Evolutionary conservation across 2,113 vertebrate species (phyloP), one percentile per base, ranked within the genome.

Genomic region (Epinephelus fuscoguttatus): DNA sequence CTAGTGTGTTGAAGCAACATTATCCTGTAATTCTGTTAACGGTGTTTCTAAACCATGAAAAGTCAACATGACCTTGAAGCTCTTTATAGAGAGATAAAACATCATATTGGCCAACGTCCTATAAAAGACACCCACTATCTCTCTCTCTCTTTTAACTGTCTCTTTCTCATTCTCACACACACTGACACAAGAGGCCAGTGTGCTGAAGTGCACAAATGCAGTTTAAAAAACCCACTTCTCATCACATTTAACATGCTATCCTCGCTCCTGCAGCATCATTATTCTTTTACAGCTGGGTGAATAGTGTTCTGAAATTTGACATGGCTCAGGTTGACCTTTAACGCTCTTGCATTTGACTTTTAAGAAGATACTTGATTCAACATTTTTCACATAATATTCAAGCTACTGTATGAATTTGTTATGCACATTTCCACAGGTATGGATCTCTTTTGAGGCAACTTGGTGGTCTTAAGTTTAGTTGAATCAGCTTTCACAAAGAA

Each of bases 11-110:
- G 62, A 75, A 82, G 33, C 73, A 83, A 52, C 71, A 79, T 84
- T 85, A 79, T 80, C 66, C 64, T 75, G 72, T 72, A 80, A 68
- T 62, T 59, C 59, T 69, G 52, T 70, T 37, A 6, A 45, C 15
- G 3, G 37, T 18, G 50, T 88, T 88, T 85, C 77, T 23, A 66
- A 85, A 81, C 68, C 47, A 63, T 72, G 70, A 81, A 88, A 82
- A 85, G 90, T 89, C 84, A 90, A 60, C 70, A 52, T 81, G 93
- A 85, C 91, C 93, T 94, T 94, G 90, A 57, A 88, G 82, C 60
- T 81, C 85, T 93, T 91, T 92, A 94, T 91, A 56, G 90, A 84
- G 75, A 77, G 84, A 88, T 93, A 92, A 94, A 94, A 92, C 76
- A 81, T 84, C 60, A 40, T 82, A 88, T 91, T 93, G 88, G 86